Evolutionary conservation across 2,797 vertebrate genomes (phyloP), one percentile per base, ranked within the genome.

Genomic region (Fistularia commersonii): DNA sequence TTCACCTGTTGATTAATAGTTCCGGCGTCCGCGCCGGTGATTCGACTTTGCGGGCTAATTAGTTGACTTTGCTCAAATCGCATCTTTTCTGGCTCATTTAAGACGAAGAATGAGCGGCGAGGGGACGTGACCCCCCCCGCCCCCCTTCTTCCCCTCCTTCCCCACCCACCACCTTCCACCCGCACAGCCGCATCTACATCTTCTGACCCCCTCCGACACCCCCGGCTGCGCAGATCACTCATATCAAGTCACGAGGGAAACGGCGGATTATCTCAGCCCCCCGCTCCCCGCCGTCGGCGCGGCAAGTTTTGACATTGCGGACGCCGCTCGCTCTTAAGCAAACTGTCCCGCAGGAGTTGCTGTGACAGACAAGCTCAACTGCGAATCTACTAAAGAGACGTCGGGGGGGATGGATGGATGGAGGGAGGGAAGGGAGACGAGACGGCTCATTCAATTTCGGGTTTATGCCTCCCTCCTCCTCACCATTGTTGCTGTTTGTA

Each of bases 1-100:
- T 51, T 66, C 57, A 77, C 73, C 75, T 77, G 75, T 79, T 80
- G 77, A 74, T 63, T 51, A 43, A 59, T 68, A 42, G 13, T 45
- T 34, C 34, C 61, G 51, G 44, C 6, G 1, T 61, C n/a, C 32
- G 35, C 49, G 5, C 58, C 41, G 14, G 38, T 10, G 34, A 44
- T 47, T 47, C 51, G 45, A 67, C 58, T 69, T 54, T 49, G 7
- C 23, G 8, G 31, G 15, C 54, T 32, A 57, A 57, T 66, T 40
- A 47, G 45, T 42, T 68, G 51, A 63, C n/a, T 65, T 53, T 52
- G 46, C 33, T 59, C 9, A 44, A 15, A 51, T 55, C n/a, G 45
- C 3, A 7, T 68, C 38, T 42, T 65, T 59, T 65, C 53, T 60
- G 64, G 47, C 15, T 75, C 50, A 55, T 75, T 57, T 63, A 48